These are phyloP conservation scores for Cryptocheilus praepositus DNA, from an alignment of 2,888 invertebrate genomes.

Conservation along the genomic window DNA sequence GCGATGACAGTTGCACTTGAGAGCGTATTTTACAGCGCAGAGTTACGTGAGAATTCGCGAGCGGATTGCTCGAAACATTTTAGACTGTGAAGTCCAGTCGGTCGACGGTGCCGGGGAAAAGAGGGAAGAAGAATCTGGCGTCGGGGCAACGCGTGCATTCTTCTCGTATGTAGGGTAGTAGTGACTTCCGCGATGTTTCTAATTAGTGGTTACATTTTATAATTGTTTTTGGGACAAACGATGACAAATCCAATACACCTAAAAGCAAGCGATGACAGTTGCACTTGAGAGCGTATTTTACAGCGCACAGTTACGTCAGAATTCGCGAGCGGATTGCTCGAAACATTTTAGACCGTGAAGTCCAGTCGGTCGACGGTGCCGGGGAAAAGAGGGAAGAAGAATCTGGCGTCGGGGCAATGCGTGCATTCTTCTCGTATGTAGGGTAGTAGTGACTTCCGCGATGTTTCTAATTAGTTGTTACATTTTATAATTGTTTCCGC, in stretches of 20 bases:
- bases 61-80: constrained; percentile 16
- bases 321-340: not conserved
- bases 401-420: not conserved
- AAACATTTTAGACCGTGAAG: constrained; percentile 33
- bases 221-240: constrained; percentile 55
- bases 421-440: constrained; percentile 37
- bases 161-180: constrained; percentile 47
- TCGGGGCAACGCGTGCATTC: constrained; percentile 6
- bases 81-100: constrained; percentile 25
- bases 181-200: constrained; percentile 40
- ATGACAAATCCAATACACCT: too few relatives aligned
- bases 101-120: not conserved
- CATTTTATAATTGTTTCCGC: constrained; percentile 60
- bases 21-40: too few relatives aligned
- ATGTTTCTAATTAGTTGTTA: constrained; percentile 54
- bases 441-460: constrained; percentile 45
- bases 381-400: not conserved
- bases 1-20: too few relatives aligned
- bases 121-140: not conserved
- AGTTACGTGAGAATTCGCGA: not conserved
- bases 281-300: too few relatives aligned
- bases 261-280: too few relatives aligned
- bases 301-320: not conserved
- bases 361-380: not conserved
- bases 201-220: constrained; percentile 60